Evolutionary conservation across 2,113 vertebrate species (phyloP).

Genomic region (Brienomyrus brachyistius): DNA sequence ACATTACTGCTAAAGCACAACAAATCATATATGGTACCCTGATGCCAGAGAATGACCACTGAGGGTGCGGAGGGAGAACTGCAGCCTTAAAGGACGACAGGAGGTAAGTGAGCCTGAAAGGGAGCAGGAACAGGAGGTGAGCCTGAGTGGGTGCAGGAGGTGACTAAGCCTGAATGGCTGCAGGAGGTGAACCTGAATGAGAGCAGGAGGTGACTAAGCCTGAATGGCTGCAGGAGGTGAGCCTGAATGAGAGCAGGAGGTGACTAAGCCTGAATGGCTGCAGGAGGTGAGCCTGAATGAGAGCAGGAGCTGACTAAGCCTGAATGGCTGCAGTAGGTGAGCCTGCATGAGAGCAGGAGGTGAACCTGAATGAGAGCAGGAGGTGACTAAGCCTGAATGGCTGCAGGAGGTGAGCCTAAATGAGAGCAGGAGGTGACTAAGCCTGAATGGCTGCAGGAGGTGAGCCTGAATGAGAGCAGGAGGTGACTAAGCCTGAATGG

Average conservation of each 20-base stretch:
- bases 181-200: neutral
- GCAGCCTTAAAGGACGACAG: neutral
- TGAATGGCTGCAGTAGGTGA: neutral
- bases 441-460: neutral
- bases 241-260: conserved; percentile 17
- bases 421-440: neutral
- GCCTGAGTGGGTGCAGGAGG: conserved; percentile 18
- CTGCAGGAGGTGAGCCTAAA: too few relatives aligned
- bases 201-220: neutral
- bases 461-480: neutral
- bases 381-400: too few relatives aligned
- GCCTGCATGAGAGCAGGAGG: neutral
- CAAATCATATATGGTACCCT: neutral
- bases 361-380: too few relatives aligned
- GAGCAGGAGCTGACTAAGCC: neutral
- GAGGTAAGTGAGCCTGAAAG: neutral
- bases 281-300: too few relatives aligned
- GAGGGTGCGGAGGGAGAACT: neutral
- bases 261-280: neutral
- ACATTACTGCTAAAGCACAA: neutral
- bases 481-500: neutral
- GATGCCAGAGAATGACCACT: neutral
- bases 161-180: neutral
- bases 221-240: neutral
- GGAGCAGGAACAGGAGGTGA: neutral